These are phyloP conservation scores for Onychomys arenicola DNA, from an alignment of 2,797 vertebrate species.

Conservation along the genomic window DNA sequence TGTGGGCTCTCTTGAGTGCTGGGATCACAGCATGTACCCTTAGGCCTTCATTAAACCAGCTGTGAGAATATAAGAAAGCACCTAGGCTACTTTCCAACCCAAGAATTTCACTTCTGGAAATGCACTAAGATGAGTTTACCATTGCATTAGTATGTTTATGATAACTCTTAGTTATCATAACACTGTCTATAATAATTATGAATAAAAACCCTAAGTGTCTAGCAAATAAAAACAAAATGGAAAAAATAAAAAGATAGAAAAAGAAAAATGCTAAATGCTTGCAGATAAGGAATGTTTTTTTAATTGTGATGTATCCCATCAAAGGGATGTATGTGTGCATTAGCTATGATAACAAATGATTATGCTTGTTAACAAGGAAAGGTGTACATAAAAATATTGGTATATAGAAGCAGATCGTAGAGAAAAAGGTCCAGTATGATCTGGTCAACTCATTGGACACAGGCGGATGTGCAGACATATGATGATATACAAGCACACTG, in stretches of 20 bases:
- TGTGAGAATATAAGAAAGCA: background rate
- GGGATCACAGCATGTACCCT: background rate
- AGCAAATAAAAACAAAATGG: background rate
- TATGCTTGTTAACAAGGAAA: slow-evolving; percentile 14
- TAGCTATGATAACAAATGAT: background rate
- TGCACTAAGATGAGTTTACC: background rate
- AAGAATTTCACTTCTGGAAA: background rate
- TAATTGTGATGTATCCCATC: background rate
- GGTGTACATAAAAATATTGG: background rate
- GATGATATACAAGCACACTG: background rate
- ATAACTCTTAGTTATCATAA: background rate
- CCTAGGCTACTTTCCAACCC: background rate
- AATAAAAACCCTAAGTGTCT: background rate
- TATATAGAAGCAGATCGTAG: background rate
- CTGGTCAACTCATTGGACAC: background rate
- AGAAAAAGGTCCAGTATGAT: background rate
- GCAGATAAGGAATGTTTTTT: background rate
- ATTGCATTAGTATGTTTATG: background rate
- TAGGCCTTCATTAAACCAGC: background rate
- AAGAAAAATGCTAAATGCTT: background rate
- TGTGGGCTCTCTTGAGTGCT: background rate
- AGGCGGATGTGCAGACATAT: too few species aligned
- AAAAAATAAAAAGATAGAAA: background rate
- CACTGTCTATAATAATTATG: background rate
- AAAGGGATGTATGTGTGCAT: background rate